A percentile compares a stretch with the other conserved stretches of the same genome.
Evolutionary conservation across 2,797 vertebrate species (phyloP).

Genomic region (Propithecus perrieri): DNA sequence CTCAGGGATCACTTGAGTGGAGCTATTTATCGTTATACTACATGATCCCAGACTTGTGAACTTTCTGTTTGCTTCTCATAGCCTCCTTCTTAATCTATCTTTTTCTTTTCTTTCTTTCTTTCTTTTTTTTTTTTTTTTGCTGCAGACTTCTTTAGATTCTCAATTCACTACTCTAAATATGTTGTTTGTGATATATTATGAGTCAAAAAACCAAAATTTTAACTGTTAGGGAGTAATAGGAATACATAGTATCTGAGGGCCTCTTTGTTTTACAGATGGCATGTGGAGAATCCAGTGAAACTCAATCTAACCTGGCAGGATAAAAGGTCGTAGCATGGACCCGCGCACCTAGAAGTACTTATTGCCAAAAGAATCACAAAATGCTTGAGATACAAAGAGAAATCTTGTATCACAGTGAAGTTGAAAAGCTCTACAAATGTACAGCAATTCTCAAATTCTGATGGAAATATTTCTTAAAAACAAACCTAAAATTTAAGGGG

Average conservation of each 20-base stretch:
- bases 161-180: not conserved
- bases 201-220: not conserved
- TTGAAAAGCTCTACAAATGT: not conserved
- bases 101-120: not conserved
- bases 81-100: not conserved
- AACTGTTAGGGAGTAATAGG: not conserved
- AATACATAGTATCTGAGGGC: fast-evolving
- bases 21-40: not conserved
- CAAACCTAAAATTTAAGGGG: not conserved
- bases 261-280: not conserved
- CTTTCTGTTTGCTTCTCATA: not conserved
- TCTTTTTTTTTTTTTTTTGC: too few relatives aligned
- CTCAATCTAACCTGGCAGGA: fast-evolving
- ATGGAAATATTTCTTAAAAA: not conserved
- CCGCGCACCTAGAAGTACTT: fast-evolving
- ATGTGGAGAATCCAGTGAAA: not conserved
- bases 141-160: not conserved
- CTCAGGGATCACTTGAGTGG: not conserved
- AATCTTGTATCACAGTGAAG: not conserved
- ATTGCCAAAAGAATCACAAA: fast-evolving
- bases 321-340: fast-evolving
- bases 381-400: fast-evolving
- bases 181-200: not conserved
- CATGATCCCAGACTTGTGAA: not conserved
- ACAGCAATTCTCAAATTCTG: not conserved